These are phyloP conservation scores for Alviniconcha strummeri DNA, from an alignment of 2,888 invertebrate species.

Conservation along the genomic window DNA sequence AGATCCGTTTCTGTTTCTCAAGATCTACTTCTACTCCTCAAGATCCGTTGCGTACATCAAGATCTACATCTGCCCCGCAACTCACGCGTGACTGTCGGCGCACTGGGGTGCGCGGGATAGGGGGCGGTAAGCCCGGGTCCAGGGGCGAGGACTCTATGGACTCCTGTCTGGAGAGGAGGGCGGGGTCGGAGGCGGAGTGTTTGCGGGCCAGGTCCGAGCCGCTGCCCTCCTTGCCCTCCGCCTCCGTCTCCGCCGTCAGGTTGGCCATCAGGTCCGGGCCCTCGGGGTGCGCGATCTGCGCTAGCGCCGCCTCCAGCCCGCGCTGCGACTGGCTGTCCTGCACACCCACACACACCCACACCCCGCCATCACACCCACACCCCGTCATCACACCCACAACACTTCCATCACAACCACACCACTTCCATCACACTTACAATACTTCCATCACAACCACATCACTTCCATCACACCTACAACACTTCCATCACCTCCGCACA, in stretches of 20 bases:
- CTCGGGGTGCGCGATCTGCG: constrained; percentile 40
- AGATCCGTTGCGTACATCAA: no score
- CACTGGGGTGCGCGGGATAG: constrained; percentile 28
- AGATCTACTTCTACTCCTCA: no score
- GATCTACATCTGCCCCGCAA: not conserved
- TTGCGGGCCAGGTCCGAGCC: not conserved
- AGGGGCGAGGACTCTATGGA: constrained; percentile 4
- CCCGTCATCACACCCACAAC: no score
- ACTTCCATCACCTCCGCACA: not conserved
- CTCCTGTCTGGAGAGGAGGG: not conserved
- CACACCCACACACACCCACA: constrained; percentile 10
- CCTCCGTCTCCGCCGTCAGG: constrained; percentile 6
- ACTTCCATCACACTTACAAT: no score
- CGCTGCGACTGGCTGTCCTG: constrained; percentile 14
- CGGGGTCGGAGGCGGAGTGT: not conserved
- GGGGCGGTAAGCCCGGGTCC: constrained; percentile 5
- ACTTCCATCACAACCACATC: no score
- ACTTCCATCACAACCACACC: no score
- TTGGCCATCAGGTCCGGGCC: constrained; percentile 30
- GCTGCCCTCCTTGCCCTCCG: not conserved
- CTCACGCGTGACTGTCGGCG: constrained; percentile 40
- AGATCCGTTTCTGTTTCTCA: no score
- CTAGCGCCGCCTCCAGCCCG: constrained; percentile 37
- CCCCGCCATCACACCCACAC: no score
- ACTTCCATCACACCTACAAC: not conserved